Evolutionary conservation across 2,113 vertebrate genomes (phyloP), one percentile per base, ranked within the genome.

Genomic region (Chlamydotis undulata): DNA sequence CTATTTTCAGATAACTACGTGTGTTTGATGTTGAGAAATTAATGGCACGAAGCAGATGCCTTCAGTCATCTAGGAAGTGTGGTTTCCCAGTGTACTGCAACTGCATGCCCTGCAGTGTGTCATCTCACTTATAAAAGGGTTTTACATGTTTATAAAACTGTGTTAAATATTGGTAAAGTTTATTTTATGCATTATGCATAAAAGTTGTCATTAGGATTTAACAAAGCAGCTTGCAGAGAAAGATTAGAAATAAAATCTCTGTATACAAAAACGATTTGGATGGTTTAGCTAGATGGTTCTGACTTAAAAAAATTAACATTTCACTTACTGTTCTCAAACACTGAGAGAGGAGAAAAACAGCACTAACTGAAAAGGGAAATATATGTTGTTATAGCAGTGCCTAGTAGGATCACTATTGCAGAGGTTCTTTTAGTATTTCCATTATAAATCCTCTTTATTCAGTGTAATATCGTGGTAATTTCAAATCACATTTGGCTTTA

Each of bases 121-220:
- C 96, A 95, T 97, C 96, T 97, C 95, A 94, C 95, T 97, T 97
- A 87, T 94, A 86, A 95, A 93, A 92, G 93, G 96, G 92, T 94
- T 97, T 97, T 97, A 93, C 95, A 93, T 96, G 96, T 96, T 97
- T 98, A 95, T 97, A 97, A 97, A 98, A 98, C 95, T 97, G 96
- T 94, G 95, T 98, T 97, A 96, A 97, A 98, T 97, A 97, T 98
- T 97, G 97, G 96, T 97, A 97, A 98, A 97, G 97, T 98, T 98
- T 98, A 97, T 98, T 98, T 98, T 98, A 98, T 98, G 97, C 97
- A 98, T 98, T 98, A 98, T 98, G 96, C 97, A 98, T 98, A 97
- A 97, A 98, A 98, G 94, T 98, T 98, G 96, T 97, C 98, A 98
- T 98, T 98, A 97, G 97, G 97, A 97, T 98, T 98, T 98, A 98